A percentile compares a stretch with the other conserved stretches of the same genome.
These are phyloP conservation scores for Apotomis betuletana DNA, from an alignment of 2,888 invertebrate genomes.

Conservation along the genomic window DNA sequence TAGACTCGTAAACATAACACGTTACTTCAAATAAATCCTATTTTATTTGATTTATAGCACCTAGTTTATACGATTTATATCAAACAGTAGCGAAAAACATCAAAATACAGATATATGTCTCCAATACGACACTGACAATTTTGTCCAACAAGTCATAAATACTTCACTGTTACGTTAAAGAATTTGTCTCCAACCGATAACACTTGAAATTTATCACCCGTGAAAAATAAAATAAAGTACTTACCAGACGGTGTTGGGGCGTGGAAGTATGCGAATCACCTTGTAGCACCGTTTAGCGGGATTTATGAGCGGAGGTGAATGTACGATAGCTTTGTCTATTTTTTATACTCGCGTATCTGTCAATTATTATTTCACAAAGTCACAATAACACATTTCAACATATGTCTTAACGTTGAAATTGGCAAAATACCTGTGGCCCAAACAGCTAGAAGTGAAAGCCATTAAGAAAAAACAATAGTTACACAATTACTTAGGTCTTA, in stretches of 20 bases:
- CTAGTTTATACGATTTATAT: background rate
- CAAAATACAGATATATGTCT: background rate
- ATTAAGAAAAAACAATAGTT: too few species aligned
- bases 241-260: background rate
- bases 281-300: slow-evolving; percentile 5
- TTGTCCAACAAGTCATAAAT: slow-evolving; percentile 1
- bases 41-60: background rate
- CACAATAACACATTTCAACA: too few species aligned
- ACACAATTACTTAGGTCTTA: too few species aligned
- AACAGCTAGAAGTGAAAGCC: too few species aligned
- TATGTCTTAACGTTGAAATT: too few species aligned
- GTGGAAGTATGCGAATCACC: slow-evolving; percentile 8
- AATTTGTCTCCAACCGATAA: slow-evolving; percentile 11
- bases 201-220: slow-evolving; percentile 3
- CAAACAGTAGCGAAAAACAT: background rate
- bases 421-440: too few species aligned
- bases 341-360: background rate
- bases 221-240: slow-evolving; percentile 10
- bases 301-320: slow-evolving; percentile 9
- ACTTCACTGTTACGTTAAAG: background rate
- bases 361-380: too few species aligned
- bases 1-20: background rate
- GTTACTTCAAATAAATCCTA: background rate
- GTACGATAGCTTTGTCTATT: background rate
- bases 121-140: background rate